These are phyloP conservation scores for Cephalopterus ornatus DNA, from an alignment of 2,113 vertebrate genomes.

Conservation along the genomic window DNA sequence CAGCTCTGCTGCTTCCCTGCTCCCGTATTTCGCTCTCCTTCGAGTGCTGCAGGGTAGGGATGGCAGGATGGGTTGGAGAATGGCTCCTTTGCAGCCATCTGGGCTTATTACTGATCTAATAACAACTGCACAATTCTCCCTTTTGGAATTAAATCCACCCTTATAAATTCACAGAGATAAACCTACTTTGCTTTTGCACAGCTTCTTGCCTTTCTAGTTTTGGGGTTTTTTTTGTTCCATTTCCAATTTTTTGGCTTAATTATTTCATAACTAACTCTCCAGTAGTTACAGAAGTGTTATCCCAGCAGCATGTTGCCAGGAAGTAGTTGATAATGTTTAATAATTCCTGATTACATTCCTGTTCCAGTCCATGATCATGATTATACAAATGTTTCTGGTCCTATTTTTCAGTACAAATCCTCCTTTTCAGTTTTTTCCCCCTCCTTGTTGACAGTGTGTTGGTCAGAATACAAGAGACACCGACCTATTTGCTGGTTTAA, in stretches of 20 bases:
- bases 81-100: conserved; percentile 28
- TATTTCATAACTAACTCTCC: conserved; percentile 46
- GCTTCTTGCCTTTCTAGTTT: background rate
- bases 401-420: conserved; percentile 63
- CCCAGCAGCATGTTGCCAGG: conserved; percentile 35
- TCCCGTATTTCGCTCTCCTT: background rate
- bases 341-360: conserved; percentile 57
- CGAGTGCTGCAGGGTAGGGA: background rate
- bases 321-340: conserved; percentile 55
- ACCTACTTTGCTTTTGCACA: background rate
- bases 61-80: background rate
- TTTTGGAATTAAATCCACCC: background rate
- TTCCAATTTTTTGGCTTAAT: background rate
- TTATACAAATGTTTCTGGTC: conserved; percentile 64
- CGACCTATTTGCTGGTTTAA: conserved; percentile 67
- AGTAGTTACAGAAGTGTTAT: conserved; percentile 8
- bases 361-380: conserved; percentile 56
- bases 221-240: background rate
- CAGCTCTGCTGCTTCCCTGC: background rate
- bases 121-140: background rate
- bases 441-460: conserved; percentile 47
- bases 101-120: conserved; percentile 24
- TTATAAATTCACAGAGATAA: background rate
- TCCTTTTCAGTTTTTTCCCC: conserved; percentile 32
- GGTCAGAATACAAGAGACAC: conserved; percentile 52